Evolutionary conservation across 2,797 vertebrate species (phyloP).

Genomic region (Lindbergichthys nudifrons): DNA sequence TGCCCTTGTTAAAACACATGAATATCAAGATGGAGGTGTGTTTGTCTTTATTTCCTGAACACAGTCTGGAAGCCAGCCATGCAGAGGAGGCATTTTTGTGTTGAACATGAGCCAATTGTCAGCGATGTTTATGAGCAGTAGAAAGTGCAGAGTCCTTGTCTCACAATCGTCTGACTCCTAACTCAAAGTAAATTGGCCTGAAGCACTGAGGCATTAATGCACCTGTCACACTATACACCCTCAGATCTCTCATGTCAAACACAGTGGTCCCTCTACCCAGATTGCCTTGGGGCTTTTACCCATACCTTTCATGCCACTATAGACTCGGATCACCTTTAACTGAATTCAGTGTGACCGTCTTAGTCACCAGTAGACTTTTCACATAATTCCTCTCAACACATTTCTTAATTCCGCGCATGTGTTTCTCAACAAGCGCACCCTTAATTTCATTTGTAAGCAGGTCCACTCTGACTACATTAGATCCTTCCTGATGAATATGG

Average conservation of each 20-base stretch:
- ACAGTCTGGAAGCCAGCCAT: constrained; percentile 32
- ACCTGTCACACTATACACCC: constrained; percentile 46
- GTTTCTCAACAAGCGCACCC: constrained; percentile 42
- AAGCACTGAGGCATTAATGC: constrained; percentile 42
- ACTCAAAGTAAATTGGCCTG: constrained; percentile 33
- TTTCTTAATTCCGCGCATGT: constrained; percentile 41
- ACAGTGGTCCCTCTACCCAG: constrained; percentile 43
- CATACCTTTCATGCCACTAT: constrained; percentile 31
- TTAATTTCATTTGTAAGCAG: constrained; percentile 62
- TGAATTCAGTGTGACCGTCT: constrained; percentile 24
- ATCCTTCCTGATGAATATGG: constrained; percentile 70
- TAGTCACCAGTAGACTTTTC: constrained; percentile 38
- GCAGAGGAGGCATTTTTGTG: constrained; percentile 19
- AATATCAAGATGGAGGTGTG: constrained; percentile 21
- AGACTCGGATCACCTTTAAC: constrained; percentile 3
- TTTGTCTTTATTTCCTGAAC: constrained; percentile 42
- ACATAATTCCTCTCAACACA: constrained; percentile 37
- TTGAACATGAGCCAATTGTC: constrained; percentile 31
- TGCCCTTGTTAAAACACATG: constrained; percentile 26
- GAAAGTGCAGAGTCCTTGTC: constrained; percentile 19
- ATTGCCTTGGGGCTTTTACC: constrained; percentile 51
- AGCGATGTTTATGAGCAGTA: constrained; percentile 30
- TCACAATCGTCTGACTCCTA: constrained; percentile 35
- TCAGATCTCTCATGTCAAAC: constrained; percentile 51
- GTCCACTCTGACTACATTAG: constrained; percentile 55